Percentiles rank a stretch among this genome's conserved stretches.
Evolutionary conservation across 30 jellyfish, hydroid and myxozoan genomes (phyloP).

Genomic region (Aurelia sp.): DNA sequence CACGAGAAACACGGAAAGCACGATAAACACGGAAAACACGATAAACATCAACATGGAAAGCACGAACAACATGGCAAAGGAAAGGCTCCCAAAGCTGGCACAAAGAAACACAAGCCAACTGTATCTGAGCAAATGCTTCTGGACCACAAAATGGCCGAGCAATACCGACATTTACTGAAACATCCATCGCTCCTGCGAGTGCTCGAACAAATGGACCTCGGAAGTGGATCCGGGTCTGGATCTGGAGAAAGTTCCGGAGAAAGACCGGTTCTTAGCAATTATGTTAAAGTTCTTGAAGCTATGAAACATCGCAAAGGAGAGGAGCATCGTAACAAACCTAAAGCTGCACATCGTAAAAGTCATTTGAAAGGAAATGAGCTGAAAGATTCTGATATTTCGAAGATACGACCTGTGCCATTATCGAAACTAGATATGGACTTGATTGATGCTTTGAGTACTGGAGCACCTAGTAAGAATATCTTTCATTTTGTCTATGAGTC

Average conservation of each 20-base stretch:
- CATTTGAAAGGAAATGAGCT: constrained; percentile 11
- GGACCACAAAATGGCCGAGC: constrained; percentile 66
- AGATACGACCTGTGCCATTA: constrained; percentile 82
- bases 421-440: constrained; percentile 69
- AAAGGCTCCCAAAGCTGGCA: not conserved
- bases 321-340: not conserved
- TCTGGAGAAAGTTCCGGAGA: constrained; percentile 67
- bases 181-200: constrained; percentile 28
- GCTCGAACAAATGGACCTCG: constrained; percentile 49
- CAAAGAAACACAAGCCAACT: constrained; percentile 34
- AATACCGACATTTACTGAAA: constrained; percentile 35
- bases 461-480: constrained; percentile 58
- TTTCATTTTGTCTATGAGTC: not conserved
- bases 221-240: constrained; percentile 63
- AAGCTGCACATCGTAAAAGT: constrained; percentile 33
- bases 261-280: not conserved
- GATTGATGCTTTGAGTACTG: constrained; percentile 86
- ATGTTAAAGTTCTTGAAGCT: constrained; percentile 6
- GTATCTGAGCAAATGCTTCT: constrained; percentile 47
- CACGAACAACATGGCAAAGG: constrained; percentile 21
- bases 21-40: not conserved
- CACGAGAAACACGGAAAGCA: too few species aligned
- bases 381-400: constrained; percentile 42
- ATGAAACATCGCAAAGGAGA: constrained; percentile 4
- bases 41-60: not conserved